These are phyloP conservation scores for Parnassius apollo DNA, from an alignment of 2,888 invertebrate species.

Conservation along the genomic window DNA sequence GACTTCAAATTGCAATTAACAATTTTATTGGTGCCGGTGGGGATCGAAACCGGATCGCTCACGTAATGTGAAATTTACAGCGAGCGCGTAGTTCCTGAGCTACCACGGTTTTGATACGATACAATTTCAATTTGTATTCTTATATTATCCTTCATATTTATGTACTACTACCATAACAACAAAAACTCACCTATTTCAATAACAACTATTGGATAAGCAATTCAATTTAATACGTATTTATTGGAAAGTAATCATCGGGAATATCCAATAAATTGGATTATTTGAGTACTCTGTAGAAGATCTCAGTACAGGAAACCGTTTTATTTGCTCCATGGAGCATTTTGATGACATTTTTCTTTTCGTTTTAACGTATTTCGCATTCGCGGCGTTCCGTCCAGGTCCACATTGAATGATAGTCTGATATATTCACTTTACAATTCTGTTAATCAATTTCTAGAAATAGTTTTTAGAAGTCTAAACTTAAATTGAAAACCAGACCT, in stretches of 20 bases:
- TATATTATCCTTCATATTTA: neutral
- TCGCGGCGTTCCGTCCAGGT: constrained; percentile 49
- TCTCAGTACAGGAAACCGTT: constrained; percentile 60
- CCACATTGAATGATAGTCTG: constrained; percentile 56
- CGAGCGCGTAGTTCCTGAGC: no score
- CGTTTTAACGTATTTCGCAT: constrained; percentile 56
- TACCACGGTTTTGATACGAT: no score
- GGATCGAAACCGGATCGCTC: no score
- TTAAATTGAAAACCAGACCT: no score
- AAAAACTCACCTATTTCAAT: neutral
- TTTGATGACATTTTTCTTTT: constrained; percentile 58
- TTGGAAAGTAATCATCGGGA: constrained; percentile 13
- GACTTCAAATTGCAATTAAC: no score
- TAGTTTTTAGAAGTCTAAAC: constrained; percentile 5
- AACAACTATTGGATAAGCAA: no score
- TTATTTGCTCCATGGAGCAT: constrained; percentile 62
- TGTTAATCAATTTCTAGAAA: constrained; percentile 15
- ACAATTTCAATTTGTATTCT: no score
- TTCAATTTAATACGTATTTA: constrained; percentile 8
- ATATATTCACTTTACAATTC: constrained; percentile 36
- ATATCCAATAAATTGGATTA: constrained; percentile 25
- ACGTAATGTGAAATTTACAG: no score
- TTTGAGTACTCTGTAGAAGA: constrained; percentile 41
- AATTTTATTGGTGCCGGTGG: no score
- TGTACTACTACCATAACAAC: neutral